Conservation (phyloP, 2,113 vertebrate genomes). For the Anthoscopus minutus region DNA sequence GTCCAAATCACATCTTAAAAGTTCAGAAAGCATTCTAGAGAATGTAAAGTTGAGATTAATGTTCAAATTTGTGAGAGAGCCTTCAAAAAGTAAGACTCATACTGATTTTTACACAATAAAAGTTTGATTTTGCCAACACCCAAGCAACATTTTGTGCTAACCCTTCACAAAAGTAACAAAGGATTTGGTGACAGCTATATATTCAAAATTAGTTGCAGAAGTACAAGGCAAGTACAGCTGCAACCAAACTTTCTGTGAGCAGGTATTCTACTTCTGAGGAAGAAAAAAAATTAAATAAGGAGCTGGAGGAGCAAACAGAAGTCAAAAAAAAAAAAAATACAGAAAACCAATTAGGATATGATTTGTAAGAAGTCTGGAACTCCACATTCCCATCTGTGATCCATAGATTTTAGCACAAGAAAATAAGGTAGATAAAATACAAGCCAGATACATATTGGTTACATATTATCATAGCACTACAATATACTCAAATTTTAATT, state of each 20-base stretch:
- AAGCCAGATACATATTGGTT: not conserved
- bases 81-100: not conserved
- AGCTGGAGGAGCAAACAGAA: not conserved
- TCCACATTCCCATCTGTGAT: not conserved
- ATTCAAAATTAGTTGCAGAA: not conserved
- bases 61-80: not conserved
- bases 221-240: slow-evolving; percentile 3
- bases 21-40: not conserved
- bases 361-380: slow-evolving; percentile 44
- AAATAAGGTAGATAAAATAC: not conserved
- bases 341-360: not conserved
- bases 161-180: not conserved
- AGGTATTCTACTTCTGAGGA: not conserved
- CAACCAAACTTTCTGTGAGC: slow-evolving; percentile 15
- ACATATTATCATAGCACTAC: too few species aligned
- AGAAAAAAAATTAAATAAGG: not conserved
- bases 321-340: not conserved
- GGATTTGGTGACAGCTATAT: not conserved
- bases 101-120: not conserved
- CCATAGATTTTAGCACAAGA: not conserved
- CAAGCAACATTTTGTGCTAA: not conserved
- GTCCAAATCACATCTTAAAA: not conserved
- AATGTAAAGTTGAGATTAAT: not conserved
- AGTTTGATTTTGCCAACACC: not conserved
- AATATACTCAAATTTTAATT: not conserved